A percentile compares a stretch with the other conserved stretches of the same genome.
Evolutionary conservation across 2,888 invertebrate genomes (phyloP).

Genomic region (Microdon myrmicae): DNA sequence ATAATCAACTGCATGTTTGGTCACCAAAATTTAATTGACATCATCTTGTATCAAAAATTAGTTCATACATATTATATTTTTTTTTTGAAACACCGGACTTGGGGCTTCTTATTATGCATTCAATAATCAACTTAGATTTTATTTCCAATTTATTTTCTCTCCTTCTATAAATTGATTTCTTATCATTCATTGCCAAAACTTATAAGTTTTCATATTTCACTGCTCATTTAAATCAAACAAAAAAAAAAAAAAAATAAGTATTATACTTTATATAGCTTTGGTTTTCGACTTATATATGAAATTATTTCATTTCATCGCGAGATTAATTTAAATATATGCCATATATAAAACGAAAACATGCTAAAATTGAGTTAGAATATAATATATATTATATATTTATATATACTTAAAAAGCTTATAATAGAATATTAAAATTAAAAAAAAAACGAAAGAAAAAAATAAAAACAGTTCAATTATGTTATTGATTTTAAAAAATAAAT

Average conservation of each 20-base stretch:
- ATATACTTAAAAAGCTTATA: too few species aligned
- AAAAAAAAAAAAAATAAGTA: too few species aligned
- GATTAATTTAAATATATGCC: slow-evolving; percentile 23
- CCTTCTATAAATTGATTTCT: not conserved
- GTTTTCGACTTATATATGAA: slow-evolving; percentile 13
- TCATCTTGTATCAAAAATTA: too few species aligned
- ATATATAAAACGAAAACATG: slow-evolving; percentile 38
- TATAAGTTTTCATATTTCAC: too few species aligned
- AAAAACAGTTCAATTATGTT: too few species aligned
- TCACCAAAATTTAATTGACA: too few species aligned
- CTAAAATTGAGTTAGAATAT: slow-evolving; percentile 37
- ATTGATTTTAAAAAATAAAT: slow-evolving; percentile 8
- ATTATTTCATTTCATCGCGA: slow-evolving; percentile 30
- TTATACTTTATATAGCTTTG: too few species aligned
- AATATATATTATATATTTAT: slow-evolving; percentile 38
- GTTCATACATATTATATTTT: too few species aligned
- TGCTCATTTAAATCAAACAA: too few species aligned
- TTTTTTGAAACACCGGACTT: too few species aligned
- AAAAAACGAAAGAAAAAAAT: slow-evolving; percentile 1
- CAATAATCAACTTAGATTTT: slow-evolving; percentile 8
- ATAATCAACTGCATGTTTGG: not conserved
- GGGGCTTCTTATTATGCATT: too few species aligned
- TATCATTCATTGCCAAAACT: slow-evolving; percentile 6
- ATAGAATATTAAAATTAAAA: slow-evolving; percentile 17
- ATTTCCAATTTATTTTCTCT: slow-evolving; percentile 11